Evolutionary conservation across 1,140 invertebrate species (phyloP), one percentile per base, ranked within the genome.

Genomic region (Heterodera carotae): DNA sequence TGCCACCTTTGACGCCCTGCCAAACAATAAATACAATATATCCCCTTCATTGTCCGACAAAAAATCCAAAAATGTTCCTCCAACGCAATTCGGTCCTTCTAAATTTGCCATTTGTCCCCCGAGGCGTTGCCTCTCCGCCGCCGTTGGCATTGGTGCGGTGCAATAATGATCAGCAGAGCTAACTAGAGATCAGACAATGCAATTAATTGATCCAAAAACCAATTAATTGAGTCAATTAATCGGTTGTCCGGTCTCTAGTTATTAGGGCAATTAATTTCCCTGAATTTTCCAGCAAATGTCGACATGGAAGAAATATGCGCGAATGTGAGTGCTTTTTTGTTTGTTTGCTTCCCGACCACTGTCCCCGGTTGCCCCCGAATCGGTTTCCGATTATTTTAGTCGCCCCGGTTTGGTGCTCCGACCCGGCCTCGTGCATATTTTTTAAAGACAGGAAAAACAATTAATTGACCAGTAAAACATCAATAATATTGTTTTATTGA

Each of bases 231-330:
- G n/a, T n/a, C n/a, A n/a, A n/a, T n/a, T n/a, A 68, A n/a, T 34
- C 33, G 18, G 22, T 27, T 27, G 33, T 68, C 39, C 22, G 67
- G 22, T 75, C 10, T 67, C 29, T 15, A 79, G 39, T 53, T 43
- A 66, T 74, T 29, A 6, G 10, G 66, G 68, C 31, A 43, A 43
- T 8, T 43, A 8, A 43, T 73, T 81, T 67, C n/a, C 71, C 67
- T 69, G 62, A 25, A 29, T 79, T 27, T 36, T 72, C 2, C 36
- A 76, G 59, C 48, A 71, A 48, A 84, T 84, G 83, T 75, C 82
- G 29, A 36, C 67, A 34, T 83, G 82, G 82, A 83, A 83, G 60
- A 83, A 83, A 66, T 83, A 83, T 74, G 82, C 82, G 0, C 79
- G 78, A n/a, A 79, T 79, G 43, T 74, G 36, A 62, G 72, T 74